phyloP scores from a whole-genome alignment of 2,888 invertebrate species.

The Plutella xylostella region DNA sequence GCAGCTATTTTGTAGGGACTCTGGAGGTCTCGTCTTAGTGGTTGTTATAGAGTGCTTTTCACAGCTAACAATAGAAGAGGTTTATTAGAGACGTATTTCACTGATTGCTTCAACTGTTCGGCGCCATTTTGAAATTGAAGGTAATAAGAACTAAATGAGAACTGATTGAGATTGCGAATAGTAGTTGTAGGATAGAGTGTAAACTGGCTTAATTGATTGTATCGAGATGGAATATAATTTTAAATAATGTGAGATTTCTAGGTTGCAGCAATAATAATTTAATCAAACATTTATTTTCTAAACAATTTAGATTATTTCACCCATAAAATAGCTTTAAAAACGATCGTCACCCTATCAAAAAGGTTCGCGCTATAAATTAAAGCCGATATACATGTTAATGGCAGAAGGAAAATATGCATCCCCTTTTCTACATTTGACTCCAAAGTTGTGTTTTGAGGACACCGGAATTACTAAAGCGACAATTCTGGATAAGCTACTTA shows the following conservation, averaged over 20 bases:
- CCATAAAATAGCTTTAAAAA: too few species aligned
- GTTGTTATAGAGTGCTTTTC: conserved; percentile 20
- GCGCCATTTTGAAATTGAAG: conserved; percentile 35
- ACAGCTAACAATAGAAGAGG: conserved; percentile 26
- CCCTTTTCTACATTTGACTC: conserved; percentile 35
- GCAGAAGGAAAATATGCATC: conserved; percentile 51
- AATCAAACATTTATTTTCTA: too few species aligned
- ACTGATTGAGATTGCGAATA: conserved; percentile 32
- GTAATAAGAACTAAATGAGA: conserved; percentile 32
- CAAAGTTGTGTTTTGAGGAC: conserved; percentile 23
- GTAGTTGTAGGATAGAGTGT: too few species aligned
- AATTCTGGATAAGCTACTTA: neutral
- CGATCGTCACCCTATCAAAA: conserved; percentile 42
- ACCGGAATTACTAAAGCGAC: neutral
- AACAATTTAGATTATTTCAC: too few species aligned
- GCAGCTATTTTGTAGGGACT: conserved; percentile 10
- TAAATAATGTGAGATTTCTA: too few species aligned
- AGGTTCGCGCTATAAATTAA: conserved; percentile 49
- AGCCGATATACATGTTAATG: conserved; percentile 61
- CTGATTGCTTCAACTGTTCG: conserved; percentile 34
- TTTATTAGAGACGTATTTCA: conserved; percentile 36
- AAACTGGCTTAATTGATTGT: too few species aligned
- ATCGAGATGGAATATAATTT: too few species aligned
- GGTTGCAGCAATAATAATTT: too few species aligned
- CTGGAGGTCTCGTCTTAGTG: conserved; percentile 22